These are phyloP conservation scores for Drosophila parthenogenetica DNA, from an alignment of 2,888 invertebrate genomes.

Conservation along the genomic window DNA sequence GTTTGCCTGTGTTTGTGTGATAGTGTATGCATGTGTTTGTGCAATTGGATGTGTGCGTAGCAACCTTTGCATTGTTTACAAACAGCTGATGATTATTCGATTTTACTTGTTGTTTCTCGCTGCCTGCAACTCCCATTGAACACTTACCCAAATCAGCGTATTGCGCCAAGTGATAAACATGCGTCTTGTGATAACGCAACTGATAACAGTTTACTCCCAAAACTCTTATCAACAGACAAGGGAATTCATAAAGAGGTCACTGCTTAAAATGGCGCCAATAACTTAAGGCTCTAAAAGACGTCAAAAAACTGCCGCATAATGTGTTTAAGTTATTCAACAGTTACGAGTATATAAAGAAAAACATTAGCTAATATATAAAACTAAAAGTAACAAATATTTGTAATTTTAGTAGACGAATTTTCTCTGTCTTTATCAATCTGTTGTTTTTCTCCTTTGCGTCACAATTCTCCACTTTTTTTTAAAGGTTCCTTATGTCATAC, in stretches of 20 bases:
- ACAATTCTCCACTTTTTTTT: neutral
- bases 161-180: conserved; percentile 14
- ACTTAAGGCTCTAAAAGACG: neutral
- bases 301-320: neutral
- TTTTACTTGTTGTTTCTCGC: neutral
- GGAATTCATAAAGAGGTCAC: conserved; percentile 16
- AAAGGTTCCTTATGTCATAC: neutral
- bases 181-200: conserved; percentile 7
- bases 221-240: conserved; percentile 8
- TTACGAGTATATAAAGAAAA: too few species aligned
- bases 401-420: too few species aligned
- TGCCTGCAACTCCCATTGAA: conserved; percentile 21
- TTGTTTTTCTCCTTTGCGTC: too few species aligned
- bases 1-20: conserved; percentile 7
- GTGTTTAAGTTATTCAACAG: too few species aligned
- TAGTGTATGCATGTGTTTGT: conserved; percentile 3
- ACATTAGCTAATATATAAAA: too few species aligned
- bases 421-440: too few species aligned
- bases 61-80: conserved; percentile 69
- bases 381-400: too few species aligned
- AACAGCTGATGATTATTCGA: conserved; percentile 60
- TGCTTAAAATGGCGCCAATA: conserved; percentile 16
- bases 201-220: conserved; percentile 2
- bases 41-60: conserved; percentile 10
- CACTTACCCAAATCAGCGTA: conserved; percentile 13